Conservation (phyloP, 2,113 vertebrate species). For the Bettongia penicillata region DNA sequence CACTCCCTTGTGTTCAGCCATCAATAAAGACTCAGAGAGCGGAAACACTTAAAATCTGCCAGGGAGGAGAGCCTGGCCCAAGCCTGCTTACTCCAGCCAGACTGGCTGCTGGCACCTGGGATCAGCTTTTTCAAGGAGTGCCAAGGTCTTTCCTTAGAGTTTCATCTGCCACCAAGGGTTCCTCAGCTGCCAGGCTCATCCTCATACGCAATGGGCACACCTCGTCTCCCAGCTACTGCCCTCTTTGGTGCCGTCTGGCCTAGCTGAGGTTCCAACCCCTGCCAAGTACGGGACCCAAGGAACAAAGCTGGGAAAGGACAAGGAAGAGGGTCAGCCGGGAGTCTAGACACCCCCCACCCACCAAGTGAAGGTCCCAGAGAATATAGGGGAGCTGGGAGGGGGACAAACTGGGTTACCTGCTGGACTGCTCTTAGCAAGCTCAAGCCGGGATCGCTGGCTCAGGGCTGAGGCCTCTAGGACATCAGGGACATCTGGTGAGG, state of each 20-base stretch:
- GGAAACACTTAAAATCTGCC: no score
- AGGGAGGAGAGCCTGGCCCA: neutral
- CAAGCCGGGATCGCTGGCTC: slow-evolving; percentile 86
- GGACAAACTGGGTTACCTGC: slow-evolving; percentile 85
- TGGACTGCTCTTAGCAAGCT: slow-evolving; percentile 86
- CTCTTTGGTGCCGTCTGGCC: slow-evolving; percentile 90
- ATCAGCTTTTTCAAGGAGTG: neutral
- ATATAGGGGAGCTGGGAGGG: neutral
- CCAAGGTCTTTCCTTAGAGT: neutral
- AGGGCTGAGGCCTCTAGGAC: slow-evolving; percentile 76
- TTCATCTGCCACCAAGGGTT: neutral
- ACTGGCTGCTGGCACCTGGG: neutral
- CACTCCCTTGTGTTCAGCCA: neutral
- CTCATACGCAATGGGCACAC: slow-evolving; percentile 97
- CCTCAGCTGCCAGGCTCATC: slow-evolving; percentile 85
- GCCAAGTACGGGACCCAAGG: slow-evolving; percentile 93
- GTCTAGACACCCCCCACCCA: neutral
- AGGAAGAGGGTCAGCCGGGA: neutral
- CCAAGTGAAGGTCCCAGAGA: neutral
- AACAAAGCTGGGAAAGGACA: slow-evolving; percentile 87
- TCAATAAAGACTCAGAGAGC: neutral
- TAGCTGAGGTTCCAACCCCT: slow-evolving; percentile 91
- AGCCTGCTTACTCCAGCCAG: neutral
- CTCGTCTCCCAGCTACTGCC: slow-evolving; percentile 90
- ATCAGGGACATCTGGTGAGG: slow-evolving; percentile 7